Conservation (phyloP, 2,888 invertebrate species). For the Drosophila prolongata region DNA sequence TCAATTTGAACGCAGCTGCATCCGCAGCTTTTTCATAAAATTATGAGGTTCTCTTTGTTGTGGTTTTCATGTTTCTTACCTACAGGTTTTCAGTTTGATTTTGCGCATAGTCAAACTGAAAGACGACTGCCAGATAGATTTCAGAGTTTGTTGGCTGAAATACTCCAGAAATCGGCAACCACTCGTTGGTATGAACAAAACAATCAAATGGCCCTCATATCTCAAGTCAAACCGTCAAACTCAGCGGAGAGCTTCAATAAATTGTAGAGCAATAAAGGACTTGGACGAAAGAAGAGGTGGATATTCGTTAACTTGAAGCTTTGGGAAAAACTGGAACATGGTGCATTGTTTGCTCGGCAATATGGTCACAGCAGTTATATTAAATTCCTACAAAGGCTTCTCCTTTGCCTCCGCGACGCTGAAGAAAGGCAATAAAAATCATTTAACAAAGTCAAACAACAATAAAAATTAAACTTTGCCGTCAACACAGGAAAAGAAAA, state of each 20-base stretch:
- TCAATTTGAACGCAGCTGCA: background rate
- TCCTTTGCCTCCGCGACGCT: conserved; percentile 16
- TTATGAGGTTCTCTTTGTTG: conserved; percentile 56
- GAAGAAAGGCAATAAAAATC: conserved; percentile 77
- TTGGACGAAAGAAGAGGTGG: conserved; percentile 2
- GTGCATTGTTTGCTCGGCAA: conserved; percentile 74
- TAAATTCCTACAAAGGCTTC: conserved; percentile 77
- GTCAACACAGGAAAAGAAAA: conserved; percentile 62
- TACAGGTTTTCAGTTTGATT: conserved; percentile 51
- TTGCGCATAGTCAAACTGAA: conserved; percentile 15
- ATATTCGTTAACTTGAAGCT: conserved; percentile 13
- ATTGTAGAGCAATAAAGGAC: conserved; percentile 31
- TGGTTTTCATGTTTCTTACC: conserved; percentile 44
- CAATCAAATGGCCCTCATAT: conserved; percentile 67
- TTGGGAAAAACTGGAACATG: conserved; percentile 58
- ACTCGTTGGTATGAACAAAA: conserved; percentile 15
- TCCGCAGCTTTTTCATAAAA: background rate
- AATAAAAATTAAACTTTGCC: conserved; percentile 80
- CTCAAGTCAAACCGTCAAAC: conserved; percentile 43
- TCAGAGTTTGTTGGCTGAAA: conserved; percentile 29
- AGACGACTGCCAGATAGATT: conserved; percentile 51
- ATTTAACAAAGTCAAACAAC: conserved; percentile 80
- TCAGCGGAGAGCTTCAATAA: conserved; percentile 43
- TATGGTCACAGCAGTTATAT: conserved; percentile 76
- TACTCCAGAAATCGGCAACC: conserved; percentile 38